Evolutionary conservation across 2,797 vertebrate species (phyloP), one percentile per base, ranked within the genome.

Genomic region (Spatula versicolor): DNA sequence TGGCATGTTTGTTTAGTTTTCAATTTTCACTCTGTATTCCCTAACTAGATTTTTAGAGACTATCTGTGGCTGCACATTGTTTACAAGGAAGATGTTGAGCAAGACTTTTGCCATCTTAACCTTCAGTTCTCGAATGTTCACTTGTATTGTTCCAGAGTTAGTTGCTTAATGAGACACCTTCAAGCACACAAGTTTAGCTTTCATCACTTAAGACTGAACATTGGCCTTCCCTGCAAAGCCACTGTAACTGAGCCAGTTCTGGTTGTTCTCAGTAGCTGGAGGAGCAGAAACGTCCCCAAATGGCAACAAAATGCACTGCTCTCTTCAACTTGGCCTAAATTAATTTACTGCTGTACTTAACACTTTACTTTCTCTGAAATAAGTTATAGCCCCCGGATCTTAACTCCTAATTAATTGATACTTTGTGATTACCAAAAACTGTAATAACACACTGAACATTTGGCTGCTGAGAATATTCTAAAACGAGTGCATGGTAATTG

Each of bases 361-460:
- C n/a, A 13, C 48, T 81, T 90, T 25, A 28, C 50, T 85, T 95
- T 77, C 48, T 69, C 83, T 6, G 11, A 91, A 64, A 30, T 30
- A 82, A 90, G 5, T 76, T 33, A 50, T 46, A 88, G 52, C 58
- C 35, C 30, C 63, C 77, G 48, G 67, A 31, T 46, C 83, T 96
- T 78, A 83, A 48, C 31, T 88, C 35, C n/a, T 85, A 67, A 33
- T 77, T 88, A 82, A 86, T 95, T 85, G 73, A 23, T 21, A 37
- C 56, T 58, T 67, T 58, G 19, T 35, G 48, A 86, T 75, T 81
- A 76, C 35, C 58, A 92, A 68, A 92, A 88, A 54, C 52, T 20
- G 17, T 45, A 43, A 35, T 5, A 90, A 17, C 63, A n/a, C 52
- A 21, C 5, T 0, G 6, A 83, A 72, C 50, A 43, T 45, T 93